A percentile compares a stretch with the other conserved stretches of the same genome.
phyloP scores from a whole-genome alignment of 2,888 invertebrate genomes.

The Cephus nigrinus region DNA sequence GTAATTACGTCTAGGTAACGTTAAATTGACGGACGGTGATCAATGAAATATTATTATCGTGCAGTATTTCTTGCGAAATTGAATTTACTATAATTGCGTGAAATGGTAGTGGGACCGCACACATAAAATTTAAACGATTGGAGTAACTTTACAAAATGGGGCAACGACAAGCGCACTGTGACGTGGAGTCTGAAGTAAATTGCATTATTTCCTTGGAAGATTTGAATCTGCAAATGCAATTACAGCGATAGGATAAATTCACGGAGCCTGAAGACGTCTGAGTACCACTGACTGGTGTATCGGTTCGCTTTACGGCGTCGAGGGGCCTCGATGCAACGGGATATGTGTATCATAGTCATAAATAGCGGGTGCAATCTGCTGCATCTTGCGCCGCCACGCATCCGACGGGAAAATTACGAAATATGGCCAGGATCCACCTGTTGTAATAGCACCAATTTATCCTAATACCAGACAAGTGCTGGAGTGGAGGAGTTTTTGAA shows the following conservation, averaged over 20 bases:
- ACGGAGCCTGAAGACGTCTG: background rate
- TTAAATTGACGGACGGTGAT: background rate
- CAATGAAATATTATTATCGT: background rate
- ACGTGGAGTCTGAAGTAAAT: background rate
- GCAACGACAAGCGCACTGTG: background rate
- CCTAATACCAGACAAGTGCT: conserved; percentile 41
- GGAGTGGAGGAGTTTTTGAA: conserved; percentile 13
- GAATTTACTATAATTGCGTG: background rate
- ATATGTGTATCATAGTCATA: conserved; percentile 43
- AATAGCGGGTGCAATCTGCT: conserved; percentile 49
- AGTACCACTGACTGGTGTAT: background rate
- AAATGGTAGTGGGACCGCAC: background rate
- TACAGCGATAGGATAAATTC: background rate
- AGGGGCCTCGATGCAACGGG: conserved; percentile 19
- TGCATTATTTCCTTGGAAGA: background rate
- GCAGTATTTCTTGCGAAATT: background rate
- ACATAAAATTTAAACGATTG: background rate
- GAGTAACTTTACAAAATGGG: background rate
- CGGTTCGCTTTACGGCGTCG: background rate
- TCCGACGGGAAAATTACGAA: conserved; percentile 54
- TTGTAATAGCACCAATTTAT: conserved; percentile 55
- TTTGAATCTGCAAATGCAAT: background rate
- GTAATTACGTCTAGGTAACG: background rate
- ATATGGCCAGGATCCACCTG: conserved; percentile 52
- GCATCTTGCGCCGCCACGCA: conserved; percentile 41